Percentiles rank a stretch among this genome's conserved stretches.
Evolutionary conservation across 1,140 invertebrate species (phyloP).

Genomic region (Drosophila tsacasi): DNA sequence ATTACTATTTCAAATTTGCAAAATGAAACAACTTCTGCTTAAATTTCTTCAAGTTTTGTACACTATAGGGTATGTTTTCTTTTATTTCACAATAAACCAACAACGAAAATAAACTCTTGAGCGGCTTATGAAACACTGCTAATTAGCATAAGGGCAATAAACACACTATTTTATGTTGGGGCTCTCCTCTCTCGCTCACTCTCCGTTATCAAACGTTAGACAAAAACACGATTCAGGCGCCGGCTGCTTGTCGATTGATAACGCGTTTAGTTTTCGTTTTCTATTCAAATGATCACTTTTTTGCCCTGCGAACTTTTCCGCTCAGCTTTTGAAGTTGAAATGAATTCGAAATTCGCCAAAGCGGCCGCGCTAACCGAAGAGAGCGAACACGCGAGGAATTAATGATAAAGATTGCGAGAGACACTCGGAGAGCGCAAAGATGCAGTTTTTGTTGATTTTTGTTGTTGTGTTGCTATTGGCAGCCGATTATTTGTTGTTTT

Average conservation of each 20-base stretch:
- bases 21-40: not conserved
- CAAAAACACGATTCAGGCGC: slow-evolving; percentile 10
- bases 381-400: not conserved
- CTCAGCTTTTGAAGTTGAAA: slow-evolving; percentile 70
- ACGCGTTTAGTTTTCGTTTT: not conserved
- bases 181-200: not conserved
- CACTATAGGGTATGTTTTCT: not conserved
- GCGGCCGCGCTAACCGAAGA: slow-evolving; percentile 38
- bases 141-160: slow-evolving; percentile 26
- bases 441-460: slow-evolving; percentile 68
- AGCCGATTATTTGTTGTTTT: slow-evolving; percentile 45
- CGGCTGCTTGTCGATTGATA: slow-evolving; percentile 30
- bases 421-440: slow-evolving; percentile 24
- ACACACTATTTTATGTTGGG: slow-evolving; percentile 11
- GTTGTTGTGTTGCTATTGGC: slow-evolving; percentile 68
- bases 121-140: slow-evolving; percentile 24
- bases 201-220: slow-evolving; percentile 32
- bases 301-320: slow-evolving; percentile 55
- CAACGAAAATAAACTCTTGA: slow-evolving; percentile 29
- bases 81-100: slow-evolving; percentile 18
- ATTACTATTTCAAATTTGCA: not conserved
- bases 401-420: slow-evolving; percentile 19
- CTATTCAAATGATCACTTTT: slow-evolving; percentile 33
- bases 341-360: slow-evolving; percentile 38
- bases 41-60: not conserved